phyloP scores from a whole-genome alignment of 2,113 vertebrate species.

The Sinocyclocheilus anshuiensis region DNA sequence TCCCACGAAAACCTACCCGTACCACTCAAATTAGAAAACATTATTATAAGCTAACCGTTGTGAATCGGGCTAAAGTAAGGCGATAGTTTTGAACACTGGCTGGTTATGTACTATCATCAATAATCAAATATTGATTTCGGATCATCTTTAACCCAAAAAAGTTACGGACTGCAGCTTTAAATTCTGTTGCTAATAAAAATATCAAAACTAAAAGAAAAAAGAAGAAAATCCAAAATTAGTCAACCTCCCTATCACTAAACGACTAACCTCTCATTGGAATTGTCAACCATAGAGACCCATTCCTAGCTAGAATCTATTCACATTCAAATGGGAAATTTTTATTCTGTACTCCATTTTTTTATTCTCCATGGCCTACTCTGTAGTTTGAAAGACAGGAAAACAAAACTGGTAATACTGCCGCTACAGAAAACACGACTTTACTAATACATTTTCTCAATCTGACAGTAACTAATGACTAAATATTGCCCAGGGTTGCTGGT shows the following conservation, averaged over 20 bases:
- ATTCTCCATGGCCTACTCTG: neutral
- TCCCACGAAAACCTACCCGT: too few species aligned
- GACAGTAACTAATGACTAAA: conserved; percentile 71
- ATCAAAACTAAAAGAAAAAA: neutral
- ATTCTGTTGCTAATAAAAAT: neutral
- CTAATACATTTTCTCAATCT: conserved; percentile 41
- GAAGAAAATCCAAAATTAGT: neutral
- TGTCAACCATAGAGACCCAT: neutral
- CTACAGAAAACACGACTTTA: conserved; percentile 23
- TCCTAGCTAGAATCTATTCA: neutral
- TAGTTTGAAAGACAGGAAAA: conserved; percentile 5
- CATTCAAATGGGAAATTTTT: neutral
- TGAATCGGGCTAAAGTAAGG: too few species aligned
- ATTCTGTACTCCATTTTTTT: neutral
- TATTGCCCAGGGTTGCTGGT: conserved; percentile 77
- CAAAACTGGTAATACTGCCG: neutral
- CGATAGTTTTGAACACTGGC: too few species aligned
- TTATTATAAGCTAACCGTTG: too few species aligned
- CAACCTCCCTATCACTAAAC: neutral
- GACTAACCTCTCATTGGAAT: neutral
- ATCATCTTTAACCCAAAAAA: too few species aligned
- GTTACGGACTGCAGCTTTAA: neutral
- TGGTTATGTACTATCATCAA: too few species aligned
- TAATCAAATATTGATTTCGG: too few species aligned
- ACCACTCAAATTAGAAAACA: too few species aligned